A percentile compares a stretch with the other conserved stretches of the same genome.
Conservation (phyloP, 2,888 invertebrate genomes). For the Drosophila prostipennis region DNA sequence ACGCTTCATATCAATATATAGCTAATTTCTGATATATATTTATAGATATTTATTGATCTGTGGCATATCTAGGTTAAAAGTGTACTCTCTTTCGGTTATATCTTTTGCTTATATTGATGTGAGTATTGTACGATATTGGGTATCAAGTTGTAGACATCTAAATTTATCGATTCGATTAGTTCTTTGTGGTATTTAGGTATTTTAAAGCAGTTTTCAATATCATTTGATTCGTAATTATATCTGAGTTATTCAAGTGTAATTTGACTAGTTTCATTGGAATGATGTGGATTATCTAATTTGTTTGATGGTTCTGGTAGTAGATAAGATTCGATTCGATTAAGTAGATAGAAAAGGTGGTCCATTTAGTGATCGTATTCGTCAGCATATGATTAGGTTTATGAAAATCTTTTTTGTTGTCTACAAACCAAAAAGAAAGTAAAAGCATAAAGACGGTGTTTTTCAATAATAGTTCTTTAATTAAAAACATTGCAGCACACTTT, state of each 20-base stretch:
- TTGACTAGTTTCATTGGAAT: slow-evolving; percentile 65
- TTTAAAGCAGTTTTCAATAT: slow-evolving; percentile 43
- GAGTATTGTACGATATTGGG: slow-evolving; percentile 42
- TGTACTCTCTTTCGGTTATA: slow-evolving; percentile 14
- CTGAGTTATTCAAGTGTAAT: slow-evolving; percentile 51
- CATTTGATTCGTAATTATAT: slow-evolving; percentile 27
- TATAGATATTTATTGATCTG: slow-evolving; percentile 16
- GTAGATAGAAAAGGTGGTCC: slow-evolving; percentile 81
- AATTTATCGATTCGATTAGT: slow-evolving; percentile 40
- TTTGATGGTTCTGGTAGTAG: slow-evolving; percentile 25
- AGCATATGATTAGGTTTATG: slow-evolving; percentile 70
- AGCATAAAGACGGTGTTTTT: slow-evolving; percentile 33
- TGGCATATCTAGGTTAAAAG: slow-evolving; percentile 35
- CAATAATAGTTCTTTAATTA: slow-evolving; percentile 57
- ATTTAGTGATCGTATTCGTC: slow-evolving; percentile 82
- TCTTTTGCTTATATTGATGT: slow-evolving; percentile 29
- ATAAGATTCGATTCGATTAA: slow-evolving; percentile 38
- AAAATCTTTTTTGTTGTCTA: slow-evolving; percentile 45
- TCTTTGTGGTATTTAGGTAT: slow-evolving; percentile 39
- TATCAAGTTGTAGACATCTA: slow-evolving; percentile 44
- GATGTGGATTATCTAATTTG: slow-evolving; percentile 64
- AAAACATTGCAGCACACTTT: slow-evolving; percentile 75
- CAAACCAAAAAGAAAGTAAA: slow-evolving; percentile 27
- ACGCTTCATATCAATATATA: slow-evolving; percentile 2
- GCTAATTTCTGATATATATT: slow-evolving; percentile 13